These are phyloP conservation scores for Xanthorhoe spadicearia DNA, from an alignment of 2,888 invertebrate genomes.

Conservation along the genomic window DNA sequence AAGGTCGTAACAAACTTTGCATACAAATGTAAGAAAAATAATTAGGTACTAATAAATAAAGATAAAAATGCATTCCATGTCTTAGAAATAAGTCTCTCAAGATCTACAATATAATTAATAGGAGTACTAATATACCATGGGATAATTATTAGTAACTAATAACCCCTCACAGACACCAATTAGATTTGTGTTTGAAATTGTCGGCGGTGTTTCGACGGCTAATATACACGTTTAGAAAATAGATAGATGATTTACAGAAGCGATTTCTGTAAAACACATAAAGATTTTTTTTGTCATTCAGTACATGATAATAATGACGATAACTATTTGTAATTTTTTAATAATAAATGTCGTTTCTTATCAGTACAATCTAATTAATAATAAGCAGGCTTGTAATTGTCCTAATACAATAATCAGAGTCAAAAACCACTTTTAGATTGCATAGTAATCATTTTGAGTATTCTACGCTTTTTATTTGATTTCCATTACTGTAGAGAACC, in stretches of 20 bases:
- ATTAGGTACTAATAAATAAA: neutral
- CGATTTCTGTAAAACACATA: neutral
- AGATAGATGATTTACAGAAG: slow-evolving; percentile 3
- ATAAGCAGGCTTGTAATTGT: too few relatives aligned
- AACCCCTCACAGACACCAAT: slow-evolving; percentile 14
- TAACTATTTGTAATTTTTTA: too few relatives aligned
- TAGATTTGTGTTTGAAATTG: slow-evolving; percentile 19
- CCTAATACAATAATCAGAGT: too few relatives aligned
- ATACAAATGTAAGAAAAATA: neutral
- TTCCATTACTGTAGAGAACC: too few relatives aligned
- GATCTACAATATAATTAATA: neutral
- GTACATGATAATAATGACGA: too few relatives aligned
- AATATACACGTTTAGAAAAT: slow-evolving; percentile 2
- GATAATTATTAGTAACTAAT: slow-evolving; percentile 4
- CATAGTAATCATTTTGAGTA: too few relatives aligned
- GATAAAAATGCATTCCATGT: neutral
- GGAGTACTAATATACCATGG: neutral
- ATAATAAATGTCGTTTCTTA: too few relatives aligned
- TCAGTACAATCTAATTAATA: too few relatives aligned
- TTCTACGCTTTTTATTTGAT: too few relatives aligned
- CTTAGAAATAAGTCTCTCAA: slow-evolving; percentile 3
- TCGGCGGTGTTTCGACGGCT: slow-evolving; percentile 8
- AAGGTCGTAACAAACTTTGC: neutral
- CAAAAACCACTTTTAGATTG: too few relatives aligned
- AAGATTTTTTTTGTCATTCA: too few relatives aligned